phyloP scores from a whole-genome alignment of 30 jellyfish, hydroid and myxozoan genomes.

The Aurelia sp. region DNA sequence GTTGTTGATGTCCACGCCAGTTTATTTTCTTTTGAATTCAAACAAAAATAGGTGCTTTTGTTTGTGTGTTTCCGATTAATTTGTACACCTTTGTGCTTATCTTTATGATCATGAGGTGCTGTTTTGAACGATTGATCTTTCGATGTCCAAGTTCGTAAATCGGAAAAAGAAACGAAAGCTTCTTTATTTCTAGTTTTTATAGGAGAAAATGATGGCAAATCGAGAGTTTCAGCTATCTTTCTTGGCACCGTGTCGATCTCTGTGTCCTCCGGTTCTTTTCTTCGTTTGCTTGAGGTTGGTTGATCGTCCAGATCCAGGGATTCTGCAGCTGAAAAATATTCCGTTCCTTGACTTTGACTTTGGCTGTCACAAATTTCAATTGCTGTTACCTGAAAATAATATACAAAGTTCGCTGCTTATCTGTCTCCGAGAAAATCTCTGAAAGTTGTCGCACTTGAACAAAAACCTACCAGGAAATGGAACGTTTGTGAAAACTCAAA shows the following conservation, averaged over 20 bases:
- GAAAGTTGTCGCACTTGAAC: not conserved
- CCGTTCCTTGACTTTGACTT: not conserved
- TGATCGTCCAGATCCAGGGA: not conserved
- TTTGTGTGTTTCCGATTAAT: not conserved
- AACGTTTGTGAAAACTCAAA: no score
- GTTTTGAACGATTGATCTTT: not conserved
- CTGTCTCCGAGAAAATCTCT: no score
- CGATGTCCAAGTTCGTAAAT: not conserved
- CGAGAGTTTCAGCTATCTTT: not conserved
- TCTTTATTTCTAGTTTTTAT: not conserved
- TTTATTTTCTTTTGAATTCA: not conserved
- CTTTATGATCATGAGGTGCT: not conserved
- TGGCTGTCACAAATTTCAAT: not conserved
- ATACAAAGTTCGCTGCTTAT: no score
- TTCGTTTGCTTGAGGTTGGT: not conserved
- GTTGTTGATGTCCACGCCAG: not conserved
- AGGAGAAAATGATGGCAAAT: not conserved
- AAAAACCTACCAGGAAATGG: no score
- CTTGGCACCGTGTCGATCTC: not conserved
- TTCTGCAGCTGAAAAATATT: conserved; percentile 2
- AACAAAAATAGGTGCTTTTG: not conserved
- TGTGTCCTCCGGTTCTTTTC: not conserved
- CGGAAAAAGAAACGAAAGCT: not conserved
- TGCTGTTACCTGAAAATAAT: not conserved
- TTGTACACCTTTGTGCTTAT: not conserved